These are phyloP conservation scores for Sylvietta virens DNA, from an alignment of 2,113 vertebrate species.

Conservation along the genomic window DNA sequence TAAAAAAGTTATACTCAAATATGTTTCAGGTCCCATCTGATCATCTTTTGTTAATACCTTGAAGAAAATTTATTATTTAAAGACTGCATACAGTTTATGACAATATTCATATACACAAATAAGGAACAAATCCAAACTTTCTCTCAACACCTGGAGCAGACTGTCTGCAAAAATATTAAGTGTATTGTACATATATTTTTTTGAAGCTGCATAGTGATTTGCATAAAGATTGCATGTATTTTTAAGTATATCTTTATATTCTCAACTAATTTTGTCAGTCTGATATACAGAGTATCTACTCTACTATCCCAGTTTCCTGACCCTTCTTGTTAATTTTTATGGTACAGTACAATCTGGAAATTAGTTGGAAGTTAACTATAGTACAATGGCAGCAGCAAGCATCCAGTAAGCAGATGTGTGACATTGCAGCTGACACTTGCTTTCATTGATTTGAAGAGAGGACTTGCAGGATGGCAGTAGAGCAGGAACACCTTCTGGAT, in stretches of 20 bases:
- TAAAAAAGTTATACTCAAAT: not conserved
- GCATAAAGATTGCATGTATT: not conserved
- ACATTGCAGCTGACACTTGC: not conserved
- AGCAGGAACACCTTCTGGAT: not conserved
- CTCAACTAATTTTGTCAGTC: conserved; percentile 5
- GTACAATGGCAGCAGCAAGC: not conserved
- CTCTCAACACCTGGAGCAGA: not conserved
- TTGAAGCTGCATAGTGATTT: not conserved
- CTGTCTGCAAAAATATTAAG: not conserved
- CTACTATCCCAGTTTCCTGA: not conserved
- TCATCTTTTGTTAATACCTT: not conserved
- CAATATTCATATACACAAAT: not conserved
- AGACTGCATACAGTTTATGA: not conserved
- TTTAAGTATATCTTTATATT: not conserved
- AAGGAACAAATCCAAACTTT: conserved; percentile 10
- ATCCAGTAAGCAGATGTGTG: not conserved
- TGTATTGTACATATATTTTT: not conserved
- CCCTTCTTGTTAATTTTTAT: not conserved
- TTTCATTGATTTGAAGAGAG: not conserved
- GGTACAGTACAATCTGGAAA: not conserved
- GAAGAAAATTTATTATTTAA: not conserved
- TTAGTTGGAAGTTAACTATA: not conserved
- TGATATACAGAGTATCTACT: not conserved
- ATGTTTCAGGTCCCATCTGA: not conserved
- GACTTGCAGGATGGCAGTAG: not conserved